Conservation (phyloP, 2,888 invertebrate species). For the Diloba caeruleocephala region DNA sequence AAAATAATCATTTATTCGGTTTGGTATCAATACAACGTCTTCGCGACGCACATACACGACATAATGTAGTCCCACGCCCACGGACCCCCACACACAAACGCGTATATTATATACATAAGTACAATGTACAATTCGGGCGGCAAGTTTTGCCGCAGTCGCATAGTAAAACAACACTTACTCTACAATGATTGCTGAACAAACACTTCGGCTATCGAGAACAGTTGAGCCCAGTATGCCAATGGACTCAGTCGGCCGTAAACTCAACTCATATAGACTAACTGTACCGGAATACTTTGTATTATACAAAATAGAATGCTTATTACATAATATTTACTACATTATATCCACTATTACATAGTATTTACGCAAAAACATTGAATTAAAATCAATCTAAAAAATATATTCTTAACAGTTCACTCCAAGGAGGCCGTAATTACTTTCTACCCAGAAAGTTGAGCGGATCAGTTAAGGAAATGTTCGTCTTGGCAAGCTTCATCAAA, state of each 20-base stretch:
- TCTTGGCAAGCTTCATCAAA: no score
- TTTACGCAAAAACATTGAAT: neutral
- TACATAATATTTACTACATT: constrained; percentile 5
- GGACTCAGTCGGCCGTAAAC: neutral
- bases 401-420: no score
- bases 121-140: constrained; percentile 35
- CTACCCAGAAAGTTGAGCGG: no score
- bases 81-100: constrained; percentile 26
- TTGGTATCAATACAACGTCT: constrained; percentile 50
- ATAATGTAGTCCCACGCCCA: constrained; percentile 15
- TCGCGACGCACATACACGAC: constrained; percentile 14
- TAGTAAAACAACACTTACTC: constrained; percentile 9
- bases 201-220: no score
- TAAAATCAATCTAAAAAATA: no score
- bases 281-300: constrained; percentile 13
- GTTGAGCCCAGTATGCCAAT: no score
- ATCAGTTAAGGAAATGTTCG: no score
- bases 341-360: constrained; percentile 7
- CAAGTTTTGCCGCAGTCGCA: neutral
- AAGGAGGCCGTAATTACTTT: no score
- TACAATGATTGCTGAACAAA: constrained; percentile 2
- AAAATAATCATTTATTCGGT: constrained; percentile 57
- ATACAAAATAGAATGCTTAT: neutral
- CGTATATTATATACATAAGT: constrained; percentile 32
- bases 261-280: constrained; percentile 9